Conservation (phyloP, 1,140 invertebrate genomes). For the Scaptomyza graminum region DNA sequence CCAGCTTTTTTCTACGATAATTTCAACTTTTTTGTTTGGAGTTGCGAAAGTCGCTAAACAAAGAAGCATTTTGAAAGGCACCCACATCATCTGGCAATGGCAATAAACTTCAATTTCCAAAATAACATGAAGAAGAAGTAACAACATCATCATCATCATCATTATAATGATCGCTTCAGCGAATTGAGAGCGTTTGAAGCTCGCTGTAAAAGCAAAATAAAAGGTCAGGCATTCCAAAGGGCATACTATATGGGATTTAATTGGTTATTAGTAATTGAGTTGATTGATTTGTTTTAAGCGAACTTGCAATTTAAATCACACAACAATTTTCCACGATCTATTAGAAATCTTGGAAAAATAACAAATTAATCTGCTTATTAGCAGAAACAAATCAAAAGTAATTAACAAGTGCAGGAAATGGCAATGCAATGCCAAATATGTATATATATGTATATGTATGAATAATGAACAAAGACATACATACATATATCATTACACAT, state of each 20-base stretch:
- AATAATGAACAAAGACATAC: not conserved
- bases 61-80: not conserved
- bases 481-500: not conserved
- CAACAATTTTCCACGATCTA: no score
- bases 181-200: constrained; percentile 27
- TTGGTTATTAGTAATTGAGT: not conserved
- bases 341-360: not conserved
- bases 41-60: constrained; percentile 13
- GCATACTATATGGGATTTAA: not conserved
- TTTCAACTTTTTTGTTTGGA: constrained; percentile 14
- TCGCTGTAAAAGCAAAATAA: not conserved
- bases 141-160: constrained; percentile 5
- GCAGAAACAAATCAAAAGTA: not conserved
- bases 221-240: constrained; percentile 4
- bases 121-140: not conserved
- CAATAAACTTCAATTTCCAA: constrained; percentile 1
- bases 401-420: constrained; percentile 20
- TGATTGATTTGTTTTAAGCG: not conserved
- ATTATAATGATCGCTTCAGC: constrained; percentile 11
- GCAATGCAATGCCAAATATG: constrained; percentile 37
- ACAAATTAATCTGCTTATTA: not conserved
- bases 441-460: not conserved
- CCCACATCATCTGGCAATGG: constrained; percentile 6
- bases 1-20: not conserved
- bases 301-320: not conserved